Base-by-base conservation (phyloP, 2,797 vertebrate species). In the Alcedo quadribrachys region DNA sequence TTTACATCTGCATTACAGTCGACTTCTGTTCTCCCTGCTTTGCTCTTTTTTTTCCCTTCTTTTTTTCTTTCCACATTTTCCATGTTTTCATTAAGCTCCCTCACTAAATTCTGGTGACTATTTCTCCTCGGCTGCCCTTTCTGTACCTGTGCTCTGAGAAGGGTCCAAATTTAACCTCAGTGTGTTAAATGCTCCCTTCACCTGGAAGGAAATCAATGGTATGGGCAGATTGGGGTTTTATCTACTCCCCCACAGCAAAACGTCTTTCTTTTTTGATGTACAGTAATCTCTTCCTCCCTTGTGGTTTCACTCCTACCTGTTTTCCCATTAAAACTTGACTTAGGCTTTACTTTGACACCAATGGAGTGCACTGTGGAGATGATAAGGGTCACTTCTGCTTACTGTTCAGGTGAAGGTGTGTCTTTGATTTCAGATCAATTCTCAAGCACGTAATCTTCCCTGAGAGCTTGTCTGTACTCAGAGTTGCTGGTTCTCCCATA, bases 41-140 rank as follows among this genome's bases (percentile, higher is more conserved):
- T 37, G 18, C 22, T 82, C 10, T n/a, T 40, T 25, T 19, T 32
- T 54, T 11, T 53, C 24, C 32, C 21, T 4, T 12, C n/a, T 63
- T 48, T 12, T 28, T 15, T 17, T 9, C 8, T 16, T 68, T 62
- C 53, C 8, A 37, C 21, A 18, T 73, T 87, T 78, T 51, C 51
- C 28, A 16, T 73, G 81, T 88, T 95, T 92, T 87, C 73, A 60
- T 96, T 92, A 94, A 87, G 81, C 32, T 90, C 45, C 48, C 25
- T 57, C 35, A 53, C 82, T 80, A 88, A 93, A 80, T 66, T 77
- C 63, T 68, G 40, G 48, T 81, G 80, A 42, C 25, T 55, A 8
- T 80, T 89, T 85, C 83, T 92, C 69, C 87, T 74, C 63, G 51
- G 32, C 61, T 92, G 68, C 91, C 80, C 65, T 94, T 57, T 55